Evolutionary conservation across 2,113 vertebrate species (phyloP).

Genomic region (Recurvirostra avosetta): DNA sequence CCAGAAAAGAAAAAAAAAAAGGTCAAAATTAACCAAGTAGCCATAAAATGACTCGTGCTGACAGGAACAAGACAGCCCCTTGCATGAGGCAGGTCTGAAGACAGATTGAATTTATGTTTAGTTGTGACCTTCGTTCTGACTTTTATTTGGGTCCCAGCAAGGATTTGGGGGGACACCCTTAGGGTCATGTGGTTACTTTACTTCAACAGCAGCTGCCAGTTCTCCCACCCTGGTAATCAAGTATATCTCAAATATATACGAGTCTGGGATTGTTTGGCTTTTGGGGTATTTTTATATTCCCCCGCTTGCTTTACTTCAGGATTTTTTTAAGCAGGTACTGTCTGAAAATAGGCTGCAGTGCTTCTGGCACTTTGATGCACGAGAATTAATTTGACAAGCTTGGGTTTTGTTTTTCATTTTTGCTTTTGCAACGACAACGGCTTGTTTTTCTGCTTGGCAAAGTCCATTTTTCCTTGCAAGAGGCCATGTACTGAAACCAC

Average conservation of each 20-base stretch:
- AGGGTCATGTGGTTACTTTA: background rate
- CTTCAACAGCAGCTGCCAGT: background rate
- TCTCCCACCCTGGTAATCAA: background rate
- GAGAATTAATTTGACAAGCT: background rate
- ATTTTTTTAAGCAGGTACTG: background rate
- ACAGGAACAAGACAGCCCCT: background rate
- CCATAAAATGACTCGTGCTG: background rate
- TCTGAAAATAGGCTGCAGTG: background rate
- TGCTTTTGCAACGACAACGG: background rate
- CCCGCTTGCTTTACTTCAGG: background rate
- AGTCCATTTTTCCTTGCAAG: background rate
- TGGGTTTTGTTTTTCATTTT: background rate
- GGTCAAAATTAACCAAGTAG: fast-evolving
- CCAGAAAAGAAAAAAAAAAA: background rate
- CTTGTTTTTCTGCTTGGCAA: background rate
- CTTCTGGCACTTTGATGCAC: background rate
- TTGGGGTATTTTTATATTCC: background rate
- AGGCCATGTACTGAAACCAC: background rate
- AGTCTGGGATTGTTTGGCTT: background rate
- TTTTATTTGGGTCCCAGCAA: background rate
- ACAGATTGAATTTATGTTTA: background rate
- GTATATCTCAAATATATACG: background rate
- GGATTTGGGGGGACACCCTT: background rate
- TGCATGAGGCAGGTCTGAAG: background rate
- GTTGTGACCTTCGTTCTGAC: background rate